Evolutionary conservation across 2,888 invertebrate species (phyloP).

Genomic region (Dryomyza anilis): DNA sequence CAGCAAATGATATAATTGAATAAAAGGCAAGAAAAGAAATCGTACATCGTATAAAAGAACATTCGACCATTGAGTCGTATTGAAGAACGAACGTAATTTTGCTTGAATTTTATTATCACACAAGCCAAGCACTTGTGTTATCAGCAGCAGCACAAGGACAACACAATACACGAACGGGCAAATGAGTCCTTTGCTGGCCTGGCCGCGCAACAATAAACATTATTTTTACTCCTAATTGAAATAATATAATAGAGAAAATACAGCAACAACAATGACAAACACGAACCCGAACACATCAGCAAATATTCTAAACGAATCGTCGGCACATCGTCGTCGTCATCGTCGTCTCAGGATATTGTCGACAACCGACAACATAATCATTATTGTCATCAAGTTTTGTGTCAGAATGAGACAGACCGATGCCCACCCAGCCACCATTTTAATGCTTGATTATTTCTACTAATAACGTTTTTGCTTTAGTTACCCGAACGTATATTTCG

Average conservation of each 20-base stretch:
- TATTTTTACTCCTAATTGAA: slow-evolving; percentile 17
- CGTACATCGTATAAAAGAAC: too few species aligned
- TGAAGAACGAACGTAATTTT: too few species aligned
- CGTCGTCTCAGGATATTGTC: background rate
- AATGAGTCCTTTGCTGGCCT: too few species aligned
- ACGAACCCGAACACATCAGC: background rate
- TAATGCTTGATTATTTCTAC: background rate
- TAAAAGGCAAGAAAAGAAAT: too few species aligned
- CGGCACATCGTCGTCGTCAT: background rate
- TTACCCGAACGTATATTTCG: background rate
- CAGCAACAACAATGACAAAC: background rate
- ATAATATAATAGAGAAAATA: slow-evolving; percentile 12
- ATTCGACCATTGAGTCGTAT: too few species aligned
- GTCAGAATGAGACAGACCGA: too few species aligned
- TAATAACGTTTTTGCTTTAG: background rate
- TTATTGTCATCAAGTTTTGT: too few species aligned
- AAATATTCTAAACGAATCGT: background rate
- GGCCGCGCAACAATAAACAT: background rate
- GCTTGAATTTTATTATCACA: too few species aligned
- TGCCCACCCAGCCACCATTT: background rate
- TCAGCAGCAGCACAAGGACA: slow-evolving; percentile 3
- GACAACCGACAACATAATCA: too few species aligned
- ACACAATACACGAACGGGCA: too few species aligned
- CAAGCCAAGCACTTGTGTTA: too few species aligned
- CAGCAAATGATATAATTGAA: slow-evolving; percentile 14